Percentiles rank a stretch among this genome's conserved stretches.
These are phyloP conservation scores for Parauchenoglanis ngamensis DNA, from an alignment of 2,797 vertebrate species.

Conservation along the genomic window DNA sequence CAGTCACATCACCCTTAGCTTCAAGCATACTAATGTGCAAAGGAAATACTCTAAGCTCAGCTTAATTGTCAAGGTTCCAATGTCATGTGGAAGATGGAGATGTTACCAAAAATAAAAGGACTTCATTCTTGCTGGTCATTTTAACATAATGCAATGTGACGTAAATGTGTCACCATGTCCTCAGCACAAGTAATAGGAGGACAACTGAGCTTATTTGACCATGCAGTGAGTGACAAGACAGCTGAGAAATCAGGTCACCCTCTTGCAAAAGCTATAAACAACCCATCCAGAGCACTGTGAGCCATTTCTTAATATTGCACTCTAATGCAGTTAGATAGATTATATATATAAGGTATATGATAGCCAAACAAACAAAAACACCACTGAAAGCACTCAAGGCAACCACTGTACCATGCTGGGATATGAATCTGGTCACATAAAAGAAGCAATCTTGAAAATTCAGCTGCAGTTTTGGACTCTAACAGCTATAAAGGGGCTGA, in stretches of 20 bases:
- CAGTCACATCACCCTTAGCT: neutral
- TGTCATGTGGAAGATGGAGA: no score
- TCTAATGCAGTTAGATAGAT: slow-evolving; percentile 20
- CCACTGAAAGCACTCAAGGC: neutral
- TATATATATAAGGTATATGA: neutral
- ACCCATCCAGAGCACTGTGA: neutral
- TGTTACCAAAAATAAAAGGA: neutral
- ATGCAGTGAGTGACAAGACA: slow-evolving; percentile 43
- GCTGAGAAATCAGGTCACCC: slow-evolving; percentile 37
- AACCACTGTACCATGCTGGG: slow-evolving; percentile 59
- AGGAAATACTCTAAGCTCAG: neutral
- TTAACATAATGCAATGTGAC: neutral
- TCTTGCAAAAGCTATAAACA: slow-evolving; percentile 24
- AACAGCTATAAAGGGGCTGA: slow-evolving; percentile 55
- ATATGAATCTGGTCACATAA: slow-evolving; percentile 70
- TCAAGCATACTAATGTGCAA: neutral
- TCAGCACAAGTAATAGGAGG: neutral
- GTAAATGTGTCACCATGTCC: neutral
- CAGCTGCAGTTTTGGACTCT: slow-evolving; percentile 51
- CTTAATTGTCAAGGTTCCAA: neutral
- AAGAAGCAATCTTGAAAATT: slow-evolving; percentile 53
- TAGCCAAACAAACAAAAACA: neutral
- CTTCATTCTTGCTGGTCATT: neutral
- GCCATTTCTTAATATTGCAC: slow-evolving; percentile 24
- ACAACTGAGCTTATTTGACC: slow-evolving; percentile 18